phyloP scores from a whole-genome alignment of 2,113 vertebrate species.

The Ginglymostoma cirratum region DNA sequence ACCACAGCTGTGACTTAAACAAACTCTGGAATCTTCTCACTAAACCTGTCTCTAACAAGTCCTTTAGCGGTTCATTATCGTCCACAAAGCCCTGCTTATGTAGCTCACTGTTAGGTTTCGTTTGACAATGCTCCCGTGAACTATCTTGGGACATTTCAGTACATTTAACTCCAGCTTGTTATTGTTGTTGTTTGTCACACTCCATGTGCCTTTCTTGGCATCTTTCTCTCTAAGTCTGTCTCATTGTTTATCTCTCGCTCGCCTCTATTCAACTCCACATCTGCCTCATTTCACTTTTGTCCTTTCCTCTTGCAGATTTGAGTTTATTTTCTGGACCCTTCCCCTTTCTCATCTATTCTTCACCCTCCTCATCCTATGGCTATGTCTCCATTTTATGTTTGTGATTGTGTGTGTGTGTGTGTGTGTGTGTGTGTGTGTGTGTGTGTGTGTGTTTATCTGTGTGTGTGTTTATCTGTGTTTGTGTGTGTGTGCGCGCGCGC shows the following conservation, averaged over 20 bases:
- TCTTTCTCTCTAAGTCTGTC: not conserved
- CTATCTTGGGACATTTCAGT: not conserved
- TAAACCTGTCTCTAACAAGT: not conserved
- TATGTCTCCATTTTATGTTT: not conserved
- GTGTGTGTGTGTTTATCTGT: not conserved
- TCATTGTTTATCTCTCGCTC: conserved; percentile 25
- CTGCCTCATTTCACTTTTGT: conserved; percentile 34
- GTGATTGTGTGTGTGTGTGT: not conserved
- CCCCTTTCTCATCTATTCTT: conserved; percentile 36
- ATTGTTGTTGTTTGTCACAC: not conserved
- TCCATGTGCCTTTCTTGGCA: not conserved
- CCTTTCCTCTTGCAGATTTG: conserved; percentile 41
- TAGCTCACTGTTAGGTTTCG: not conserved
- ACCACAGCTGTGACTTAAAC: too few species aligned
- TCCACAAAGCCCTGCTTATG: not conserved
- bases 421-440: not conserved
- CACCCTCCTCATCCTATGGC: not conserved
- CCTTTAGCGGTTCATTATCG: too few species aligned
- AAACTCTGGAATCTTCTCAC: not conserved
- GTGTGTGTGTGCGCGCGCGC: too few species aligned
- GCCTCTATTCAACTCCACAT: conserved; percentile 46
- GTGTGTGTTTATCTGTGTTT: not conserved
- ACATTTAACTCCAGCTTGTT: not conserved
- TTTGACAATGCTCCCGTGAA: not conserved
- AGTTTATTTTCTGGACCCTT: conserved; percentile 2